Conservation (phyloP, 2,888 invertebrate species). For the Drosophila longiperda region DNA sequence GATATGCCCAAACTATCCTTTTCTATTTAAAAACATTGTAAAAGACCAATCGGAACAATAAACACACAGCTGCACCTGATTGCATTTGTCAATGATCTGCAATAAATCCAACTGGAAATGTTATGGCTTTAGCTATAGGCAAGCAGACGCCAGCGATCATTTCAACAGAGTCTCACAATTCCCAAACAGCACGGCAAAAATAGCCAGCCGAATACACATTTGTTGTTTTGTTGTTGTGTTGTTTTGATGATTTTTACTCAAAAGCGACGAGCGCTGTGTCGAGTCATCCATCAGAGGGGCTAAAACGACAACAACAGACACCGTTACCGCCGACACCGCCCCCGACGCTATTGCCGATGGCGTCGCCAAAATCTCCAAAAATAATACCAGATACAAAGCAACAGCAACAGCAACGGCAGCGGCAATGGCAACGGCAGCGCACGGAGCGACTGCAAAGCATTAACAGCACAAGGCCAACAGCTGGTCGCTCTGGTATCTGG, state of each 20-base stretch:
- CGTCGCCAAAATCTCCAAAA: conserved; percentile 57
- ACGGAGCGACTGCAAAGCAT: conserved; percentile 47
- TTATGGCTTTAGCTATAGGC: conserved; percentile 10
- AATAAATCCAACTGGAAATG: conserved; percentile 46
- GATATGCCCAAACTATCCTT: background rate
- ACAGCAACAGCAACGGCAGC: too few relatives aligned
- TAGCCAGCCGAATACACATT: conserved; percentile 33
- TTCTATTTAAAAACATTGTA: background rate
- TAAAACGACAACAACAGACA: conserved; percentile 47
- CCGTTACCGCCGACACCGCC: conserved; percentile 10
- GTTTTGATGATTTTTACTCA: conserved; percentile 46
- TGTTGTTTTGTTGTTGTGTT: conserved; percentile 41
- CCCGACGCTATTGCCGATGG: conserved; percentile 9
- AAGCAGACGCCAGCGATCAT: conserved; percentile 24
- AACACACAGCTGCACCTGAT: conserved; percentile 41
- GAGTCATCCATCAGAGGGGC: conserved; percentile 61
- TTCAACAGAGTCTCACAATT: conserved; percentile 28
- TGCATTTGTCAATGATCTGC: conserved; percentile 29
- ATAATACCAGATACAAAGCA: conserved; percentile 62
- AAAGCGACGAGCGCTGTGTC: conserved; percentile 30
- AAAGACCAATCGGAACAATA: conserved; percentile 12
- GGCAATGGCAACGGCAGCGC: conserved; percentile 6
- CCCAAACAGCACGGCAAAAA: conserved; percentile 44
- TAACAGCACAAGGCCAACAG: conserved; percentile 68
- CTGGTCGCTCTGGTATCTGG: conserved; percentile 55